These are phyloP conservation scores for Microplitis deprimator DNA, from an alignment of 2,888 invertebrate species.

Conservation along the genomic window DNA sequence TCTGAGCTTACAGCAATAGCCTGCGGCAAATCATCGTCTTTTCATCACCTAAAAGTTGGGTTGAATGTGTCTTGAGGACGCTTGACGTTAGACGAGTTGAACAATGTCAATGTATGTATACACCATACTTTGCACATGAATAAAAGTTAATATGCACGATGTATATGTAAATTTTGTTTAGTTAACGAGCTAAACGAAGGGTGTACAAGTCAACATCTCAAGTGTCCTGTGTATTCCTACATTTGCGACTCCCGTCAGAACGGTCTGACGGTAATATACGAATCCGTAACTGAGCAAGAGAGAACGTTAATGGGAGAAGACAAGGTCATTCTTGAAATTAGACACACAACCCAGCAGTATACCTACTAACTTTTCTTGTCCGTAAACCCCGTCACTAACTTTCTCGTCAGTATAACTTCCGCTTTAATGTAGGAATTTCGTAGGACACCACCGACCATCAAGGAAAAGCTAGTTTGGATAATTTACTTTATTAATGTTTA, in stretches of 20 bases:
- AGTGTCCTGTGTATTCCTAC: slow-evolving; percentile 31
- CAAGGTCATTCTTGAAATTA: slow-evolving; percentile 36
- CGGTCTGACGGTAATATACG: slow-evolving; percentile 12
- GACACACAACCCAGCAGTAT: slow-evolving; percentile 22
- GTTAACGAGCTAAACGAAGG: slow-evolving; percentile 30
- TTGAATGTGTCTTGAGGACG: too few relatives aligned
- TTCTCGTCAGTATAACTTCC: slow-evolving; percentile 42
- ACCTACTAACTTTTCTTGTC: neutral
- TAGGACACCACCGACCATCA: slow-evolving; percentile 40
- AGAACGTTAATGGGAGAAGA: slow-evolving; percentile 17
- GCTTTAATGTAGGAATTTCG: slow-evolving; percentile 28
- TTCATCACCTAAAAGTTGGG: too few relatives aligned
- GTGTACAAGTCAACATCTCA: slow-evolving; percentile 7
- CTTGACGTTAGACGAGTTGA: too few relatives aligned
- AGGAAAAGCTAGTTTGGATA: slow-evolving; percentile 21
- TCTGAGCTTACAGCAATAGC: too few relatives aligned
- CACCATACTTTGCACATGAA: slow-evolving; percentile 4
- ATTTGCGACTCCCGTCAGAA: slow-evolving; percentile 30
- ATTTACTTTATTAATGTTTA: slow-evolving; percentile 1
- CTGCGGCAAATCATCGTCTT: too few relatives aligned
- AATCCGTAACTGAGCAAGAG: slow-evolving; percentile 15
- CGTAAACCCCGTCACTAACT: slow-evolving; percentile 35
- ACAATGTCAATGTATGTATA: too few relatives aligned
- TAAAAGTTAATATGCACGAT: slow-evolving; percentile 39
- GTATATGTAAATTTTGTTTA: slow-evolving; percentile 55